phyloP scores from a whole-genome alignment of 2,113 vertebrate species.

The Corvus moneduloides region DNA sequence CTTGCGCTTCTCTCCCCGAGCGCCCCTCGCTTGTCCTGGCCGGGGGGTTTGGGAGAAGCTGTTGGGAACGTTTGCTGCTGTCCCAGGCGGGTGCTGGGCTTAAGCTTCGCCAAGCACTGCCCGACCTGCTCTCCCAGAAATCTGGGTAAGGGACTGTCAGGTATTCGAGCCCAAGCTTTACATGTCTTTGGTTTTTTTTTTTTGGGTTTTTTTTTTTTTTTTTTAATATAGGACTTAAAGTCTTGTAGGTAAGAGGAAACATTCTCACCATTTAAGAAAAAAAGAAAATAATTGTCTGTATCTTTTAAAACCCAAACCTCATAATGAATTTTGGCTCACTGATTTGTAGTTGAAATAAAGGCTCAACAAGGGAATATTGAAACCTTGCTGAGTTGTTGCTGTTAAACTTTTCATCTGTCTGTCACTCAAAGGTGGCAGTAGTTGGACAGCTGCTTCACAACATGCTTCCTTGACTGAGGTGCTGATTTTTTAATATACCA shows the following conservation, averaged over 20 bases:
- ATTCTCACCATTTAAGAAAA: neutral
- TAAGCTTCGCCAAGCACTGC: neutral
- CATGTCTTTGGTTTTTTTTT: too few relatives aligned
- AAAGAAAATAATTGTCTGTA: neutral
- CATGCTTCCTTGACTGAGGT: neutral
- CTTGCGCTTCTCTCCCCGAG: neutral
- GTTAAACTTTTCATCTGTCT: neutral
- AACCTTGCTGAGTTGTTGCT: neutral
- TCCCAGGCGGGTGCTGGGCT: neutral
- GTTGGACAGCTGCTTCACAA: neutral
- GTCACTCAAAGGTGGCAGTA: neutral
- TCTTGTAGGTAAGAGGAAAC: neutral
- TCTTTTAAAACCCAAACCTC: neutral
- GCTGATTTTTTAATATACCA: neutral
- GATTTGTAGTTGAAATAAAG: neutral
- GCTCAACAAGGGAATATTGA: neutral
- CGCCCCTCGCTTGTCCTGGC: neutral
- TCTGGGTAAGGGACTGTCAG: neutral
- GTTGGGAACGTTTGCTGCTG: neutral
- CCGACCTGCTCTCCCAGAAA: neutral
- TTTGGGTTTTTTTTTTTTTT: too few relatives aligned
- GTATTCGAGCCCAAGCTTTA: too few relatives aligned
- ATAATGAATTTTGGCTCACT: neutral
- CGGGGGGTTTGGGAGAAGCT: neutral
- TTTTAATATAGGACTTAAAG: neutral